A percentile compares a stretch with the other conserved stretches of the same genome.
Conservation (phyloP, 2,113 vertebrate genomes). For the Malurus cyaneus region DNA sequence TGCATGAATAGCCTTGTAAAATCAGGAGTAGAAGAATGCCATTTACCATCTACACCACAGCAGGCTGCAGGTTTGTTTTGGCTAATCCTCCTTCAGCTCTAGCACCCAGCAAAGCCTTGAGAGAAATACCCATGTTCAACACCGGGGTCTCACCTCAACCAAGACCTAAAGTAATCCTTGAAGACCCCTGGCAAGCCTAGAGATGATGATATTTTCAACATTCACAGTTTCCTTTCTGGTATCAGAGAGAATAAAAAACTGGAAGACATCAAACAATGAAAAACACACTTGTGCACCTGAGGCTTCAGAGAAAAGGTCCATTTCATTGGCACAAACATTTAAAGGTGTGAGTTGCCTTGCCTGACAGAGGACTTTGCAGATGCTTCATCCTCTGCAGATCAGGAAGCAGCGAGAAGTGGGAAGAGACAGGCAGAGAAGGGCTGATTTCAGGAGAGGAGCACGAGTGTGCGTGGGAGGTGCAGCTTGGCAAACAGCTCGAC, state of each 20-base stretch:
- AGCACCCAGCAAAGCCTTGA: not conserved
- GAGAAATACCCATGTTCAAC: not conserved
- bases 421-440: not conserved
- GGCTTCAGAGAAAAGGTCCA: not conserved
- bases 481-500: not conserved
- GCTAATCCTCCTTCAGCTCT: not conserved
- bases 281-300: not conserved
- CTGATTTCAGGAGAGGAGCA: not conserved
- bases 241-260: not conserved
- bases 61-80: not conserved
- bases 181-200: not conserved
- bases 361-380: not conserved
- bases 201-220: not conserved
- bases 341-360: not conserved
- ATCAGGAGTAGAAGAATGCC: not conserved
- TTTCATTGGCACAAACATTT: not conserved
- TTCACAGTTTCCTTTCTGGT: not conserved
- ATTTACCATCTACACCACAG: fast-evolving
- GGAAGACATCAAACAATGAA: not conserved
- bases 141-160: not conserved
- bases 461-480: not conserved
- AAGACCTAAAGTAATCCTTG: not conserved
- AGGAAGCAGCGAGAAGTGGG: not conserved
- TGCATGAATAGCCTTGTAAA: not conserved
- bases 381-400: not conserved